A percentile compares a stretch with the other conserved stretches of the same genome.
Evolutionary conservation across 92 coral and sea anemone species (phyloP).

Genomic region (Porites evermanni): DNA sequence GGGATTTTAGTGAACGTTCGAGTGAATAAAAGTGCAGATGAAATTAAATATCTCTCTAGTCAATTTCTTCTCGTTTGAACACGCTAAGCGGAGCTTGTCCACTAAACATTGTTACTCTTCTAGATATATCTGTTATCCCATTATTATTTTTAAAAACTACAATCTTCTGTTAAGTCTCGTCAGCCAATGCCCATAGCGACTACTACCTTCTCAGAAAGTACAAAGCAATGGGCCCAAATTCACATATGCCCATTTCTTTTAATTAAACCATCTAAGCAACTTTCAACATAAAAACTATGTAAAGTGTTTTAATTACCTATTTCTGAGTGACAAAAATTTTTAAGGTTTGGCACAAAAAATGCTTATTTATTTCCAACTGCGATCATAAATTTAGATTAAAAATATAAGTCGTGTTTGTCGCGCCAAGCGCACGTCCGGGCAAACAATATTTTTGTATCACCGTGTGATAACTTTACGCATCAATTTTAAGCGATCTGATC

Average conservation of each 20-base stretch:
- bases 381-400: conserved; percentile 13
- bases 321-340: not conserved
- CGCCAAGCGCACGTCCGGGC: not conserved
- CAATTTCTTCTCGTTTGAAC: not conserved
- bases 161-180: no score
- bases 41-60: not conserved
- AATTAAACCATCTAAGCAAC: no score
- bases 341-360: not conserved
- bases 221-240: not conserved
- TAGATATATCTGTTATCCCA: no score
- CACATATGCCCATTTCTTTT: no score
- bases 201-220: no score
- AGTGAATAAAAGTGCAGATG: not conserved
- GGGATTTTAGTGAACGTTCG: not conserved
- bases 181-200: no score
- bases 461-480: not conserved
- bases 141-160: no score
- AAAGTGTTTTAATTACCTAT: no score
- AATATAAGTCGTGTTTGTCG: not conserved
- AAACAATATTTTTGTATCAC: not conserved
- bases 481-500: not conserved
- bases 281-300: no score
- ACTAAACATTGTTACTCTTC: no score
- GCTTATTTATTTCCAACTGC: not conserved
- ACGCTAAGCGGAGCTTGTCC: not conserved